Percentiles rank a stretch among this genome's conserved stretches.
Evolutionary conservation across 2,113 vertebrate genomes (phyloP).

Genomic region (Gnathonemus longibarbis): DNA sequence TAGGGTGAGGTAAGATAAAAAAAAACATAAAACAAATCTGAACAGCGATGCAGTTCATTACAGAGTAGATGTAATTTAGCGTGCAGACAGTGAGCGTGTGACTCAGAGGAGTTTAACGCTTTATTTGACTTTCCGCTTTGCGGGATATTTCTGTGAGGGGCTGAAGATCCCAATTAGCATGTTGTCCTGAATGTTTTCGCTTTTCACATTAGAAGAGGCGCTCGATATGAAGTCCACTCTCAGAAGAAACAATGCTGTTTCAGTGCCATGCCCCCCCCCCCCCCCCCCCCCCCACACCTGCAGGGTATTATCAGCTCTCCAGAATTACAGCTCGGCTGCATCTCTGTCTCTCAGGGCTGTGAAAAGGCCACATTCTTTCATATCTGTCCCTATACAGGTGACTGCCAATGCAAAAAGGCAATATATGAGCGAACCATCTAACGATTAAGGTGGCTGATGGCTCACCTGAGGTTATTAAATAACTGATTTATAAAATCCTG

Average conservation of each 20-base stretch:
- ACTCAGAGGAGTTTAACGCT: not conserved
- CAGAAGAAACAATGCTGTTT: not conserved
- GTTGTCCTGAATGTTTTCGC: not conserved
- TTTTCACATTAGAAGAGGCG: not conserved
- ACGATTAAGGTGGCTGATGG: not conserved
- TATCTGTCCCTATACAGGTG: not conserved
- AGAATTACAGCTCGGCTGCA: not conserved
- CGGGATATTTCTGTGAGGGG: not conserved
- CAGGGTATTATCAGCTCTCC: not conserved
- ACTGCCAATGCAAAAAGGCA: not conserved
- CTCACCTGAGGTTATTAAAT: not conserved
- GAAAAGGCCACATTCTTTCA: not conserved
- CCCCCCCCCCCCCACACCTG: not conserved
- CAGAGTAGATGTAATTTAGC: not conserved
- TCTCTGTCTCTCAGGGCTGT: not conserved
- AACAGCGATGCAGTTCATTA: not conserved
- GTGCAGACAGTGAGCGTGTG: not conserved
- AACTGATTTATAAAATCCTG: not conserved
- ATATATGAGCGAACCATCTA: not conserved
- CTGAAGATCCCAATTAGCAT: not conserved
- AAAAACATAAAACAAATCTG: not conserved
- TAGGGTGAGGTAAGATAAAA: conserved; percentile 2
- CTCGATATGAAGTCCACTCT: not conserved
- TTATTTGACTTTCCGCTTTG: not conserved
- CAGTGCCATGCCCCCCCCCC: not conserved